Percentiles rank a stretch among this genome's conserved stretches.
phyloP scores from a whole-genome alignment of 1,140 invertebrate genomes.

The Hypsibius dujardini region DNA sequence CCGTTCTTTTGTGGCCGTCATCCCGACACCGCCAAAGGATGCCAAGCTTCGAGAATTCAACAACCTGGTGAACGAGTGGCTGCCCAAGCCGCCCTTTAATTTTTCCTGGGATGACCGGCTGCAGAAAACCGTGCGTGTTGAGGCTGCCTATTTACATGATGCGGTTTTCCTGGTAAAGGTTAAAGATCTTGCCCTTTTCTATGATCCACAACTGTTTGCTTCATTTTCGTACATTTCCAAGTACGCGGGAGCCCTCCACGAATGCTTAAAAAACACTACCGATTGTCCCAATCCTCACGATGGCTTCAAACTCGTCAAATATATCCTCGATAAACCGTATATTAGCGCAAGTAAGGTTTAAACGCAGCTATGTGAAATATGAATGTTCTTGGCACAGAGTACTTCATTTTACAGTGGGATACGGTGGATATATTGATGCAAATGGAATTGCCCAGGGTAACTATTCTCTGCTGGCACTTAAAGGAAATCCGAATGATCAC shows the following conservation, averaged over 20 bases:
- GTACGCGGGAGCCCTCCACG: constrained; percentile 65
- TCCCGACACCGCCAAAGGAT: constrained; percentile 55
- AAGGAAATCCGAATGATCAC: constrained; percentile 22
- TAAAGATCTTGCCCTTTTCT: too few species aligned
- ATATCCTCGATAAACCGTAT: neutral
- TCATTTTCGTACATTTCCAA: constrained; percentile 31
- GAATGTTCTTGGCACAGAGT: too few species aligned
- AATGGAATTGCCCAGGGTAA: constrained; percentile 90
- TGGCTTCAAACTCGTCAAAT: neutral
- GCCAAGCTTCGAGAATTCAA: constrained; percentile 53
- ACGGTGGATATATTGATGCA: constrained; percentile 48
- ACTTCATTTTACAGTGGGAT: neutral
- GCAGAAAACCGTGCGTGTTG: constrained; percentile 54
- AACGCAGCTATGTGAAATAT: too few species aligned
- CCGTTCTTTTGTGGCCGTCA: constrained; percentile 62
- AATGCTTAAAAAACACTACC: constrained; percentile 40
- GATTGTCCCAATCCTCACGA: constrained; percentile 26
- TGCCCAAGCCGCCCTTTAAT: constrained; percentile 52
- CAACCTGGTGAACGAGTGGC: constrained; percentile 54
- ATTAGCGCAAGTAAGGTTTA: constrained; percentile 1
- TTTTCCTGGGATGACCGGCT: constrained; percentile 40
- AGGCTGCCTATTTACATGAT: constrained; percentile 88
- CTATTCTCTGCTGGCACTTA: constrained; percentile 70
- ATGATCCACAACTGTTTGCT: too few species aligned
- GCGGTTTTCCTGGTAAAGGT: constrained; percentile 45